phyloP scores from a whole-genome alignment of 53 echinoderm and acorn worm genomes.

The Paracentrotus lividus region DNA sequence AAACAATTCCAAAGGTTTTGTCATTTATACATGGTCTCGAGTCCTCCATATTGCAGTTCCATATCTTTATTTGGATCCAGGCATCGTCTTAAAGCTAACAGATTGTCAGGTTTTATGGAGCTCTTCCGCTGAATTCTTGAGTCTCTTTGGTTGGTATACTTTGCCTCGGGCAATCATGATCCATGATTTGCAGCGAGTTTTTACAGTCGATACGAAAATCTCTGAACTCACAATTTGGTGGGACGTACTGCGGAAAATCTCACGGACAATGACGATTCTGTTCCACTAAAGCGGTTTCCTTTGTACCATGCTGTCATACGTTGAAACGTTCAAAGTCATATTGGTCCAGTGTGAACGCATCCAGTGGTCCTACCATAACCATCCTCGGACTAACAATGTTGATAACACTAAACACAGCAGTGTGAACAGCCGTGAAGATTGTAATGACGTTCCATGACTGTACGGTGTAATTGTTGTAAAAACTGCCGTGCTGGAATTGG shows the following conservation, averaged over 20 bases:
- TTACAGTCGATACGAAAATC: too few relatives aligned
- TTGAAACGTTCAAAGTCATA: background rate
- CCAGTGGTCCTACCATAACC: conserved; percentile 52
- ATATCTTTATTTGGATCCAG: background rate
- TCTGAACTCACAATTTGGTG: too few relatives aligned
- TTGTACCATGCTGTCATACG: background rate
- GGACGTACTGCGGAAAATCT: too few relatives aligned
- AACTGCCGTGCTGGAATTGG: conserved; percentile 83
- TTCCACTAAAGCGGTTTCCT: too few relatives aligned
- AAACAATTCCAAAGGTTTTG: background rate
- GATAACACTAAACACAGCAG: conserved; percentile 39
- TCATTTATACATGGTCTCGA: too few relatives aligned
- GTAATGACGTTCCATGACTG: conserved; percentile 67
- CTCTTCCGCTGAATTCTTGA: too few relatives aligned
- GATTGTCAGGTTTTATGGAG: too few relatives aligned
- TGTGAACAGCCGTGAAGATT: conserved; percentile 26
- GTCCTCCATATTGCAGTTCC: background rate
- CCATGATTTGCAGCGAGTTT: too few relatives aligned
- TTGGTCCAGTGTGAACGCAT: background rate
- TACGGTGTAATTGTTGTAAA: conserved; percentile 86
- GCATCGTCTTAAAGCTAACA: background rate
- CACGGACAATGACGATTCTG: too few relatives aligned
- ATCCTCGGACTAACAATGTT: conserved; percentile 40
- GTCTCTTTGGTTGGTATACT: too few relatives aligned
- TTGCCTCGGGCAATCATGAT: too few relatives aligned